Percentiles rank a stretch among this genome's conserved stretches.
Evolutionary conservation across 92 coral and sea anemone genomes (phyloP).

Genomic region (Porites rus): DNA sequence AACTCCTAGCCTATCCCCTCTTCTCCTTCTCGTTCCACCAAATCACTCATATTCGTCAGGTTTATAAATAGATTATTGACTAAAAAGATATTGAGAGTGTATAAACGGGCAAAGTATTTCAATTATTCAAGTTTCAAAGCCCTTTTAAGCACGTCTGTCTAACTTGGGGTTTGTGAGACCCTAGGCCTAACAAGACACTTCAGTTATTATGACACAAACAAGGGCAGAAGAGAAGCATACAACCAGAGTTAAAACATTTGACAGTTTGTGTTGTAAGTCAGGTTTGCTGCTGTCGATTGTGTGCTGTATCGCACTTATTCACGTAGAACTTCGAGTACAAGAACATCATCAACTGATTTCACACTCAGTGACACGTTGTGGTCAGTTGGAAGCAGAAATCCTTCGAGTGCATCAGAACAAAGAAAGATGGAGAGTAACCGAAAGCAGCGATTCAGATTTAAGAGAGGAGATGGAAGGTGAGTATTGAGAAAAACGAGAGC

Average conservation of each 20-base stretch:
- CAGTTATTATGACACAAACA: not conserved
- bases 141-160: not conserved
- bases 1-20: not conserved
- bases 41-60: not conserved
- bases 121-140: not conserved
- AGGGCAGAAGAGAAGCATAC: not conserved
- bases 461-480: not conserved
- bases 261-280: not conserved
- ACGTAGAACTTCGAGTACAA: not conserved
- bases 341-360: not conserved
- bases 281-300: not conserved
- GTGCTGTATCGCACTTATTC: not conserved
- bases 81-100: too few species aligned
- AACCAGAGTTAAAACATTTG: not conserved
- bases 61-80: too few species aligned
- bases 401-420: not conserved
- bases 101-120: too few species aligned
- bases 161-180: not conserved
- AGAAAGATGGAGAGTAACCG: not conserved
- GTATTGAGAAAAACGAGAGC: not conserved
- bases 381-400: not conserved
- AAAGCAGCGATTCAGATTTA: not conserved
- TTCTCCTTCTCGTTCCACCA: not conserved
- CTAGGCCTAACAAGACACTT: not conserved
- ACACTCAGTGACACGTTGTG: not conserved